phyloP scores from a whole-genome alignment of 30 jellyfish, hydroid and myxozoan genomes.

The Nemopilema nomurai region DNA sequence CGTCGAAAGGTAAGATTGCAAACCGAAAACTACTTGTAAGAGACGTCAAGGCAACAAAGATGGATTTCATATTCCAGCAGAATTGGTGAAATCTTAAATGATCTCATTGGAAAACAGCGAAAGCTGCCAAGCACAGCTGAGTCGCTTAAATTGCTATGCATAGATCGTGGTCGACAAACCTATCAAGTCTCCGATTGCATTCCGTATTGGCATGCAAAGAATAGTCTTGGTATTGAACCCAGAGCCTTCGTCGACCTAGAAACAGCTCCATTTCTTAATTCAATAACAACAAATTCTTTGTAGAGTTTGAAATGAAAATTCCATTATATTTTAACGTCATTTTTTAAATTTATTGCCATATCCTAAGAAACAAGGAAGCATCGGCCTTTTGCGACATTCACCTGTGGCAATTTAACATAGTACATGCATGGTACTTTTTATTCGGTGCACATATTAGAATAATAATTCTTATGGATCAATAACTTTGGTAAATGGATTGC shows the following conservation, averaged over 20 bases:
- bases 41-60: background rate
- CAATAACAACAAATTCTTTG: background rate
- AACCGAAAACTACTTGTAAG: background rate
- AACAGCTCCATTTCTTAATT: background rate
- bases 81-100: background rate
- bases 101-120: background rate
- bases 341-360: background rate
- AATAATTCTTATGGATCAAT: no score
- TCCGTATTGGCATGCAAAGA: conserved; percentile 95
- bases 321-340: no score
- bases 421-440: no score
- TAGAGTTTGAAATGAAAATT: no score
- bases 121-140: background rate
- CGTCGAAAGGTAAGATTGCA: background rate
- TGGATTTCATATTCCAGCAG: background rate
- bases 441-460: no score
- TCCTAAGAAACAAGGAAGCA: background rate
- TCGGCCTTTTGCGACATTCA: no score
- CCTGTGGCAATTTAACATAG: no score
- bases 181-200: conserved; percentile 78
- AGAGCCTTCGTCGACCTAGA: conserved; percentile 95
- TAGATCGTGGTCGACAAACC: conserved; percentile 53
- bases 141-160: background rate
- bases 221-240: conserved; percentile 92
- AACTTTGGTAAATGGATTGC: no score